Evolutionary conservation across 2,113 vertebrate genomes (phyloP).

Genomic region (Gobius niger): DNA sequence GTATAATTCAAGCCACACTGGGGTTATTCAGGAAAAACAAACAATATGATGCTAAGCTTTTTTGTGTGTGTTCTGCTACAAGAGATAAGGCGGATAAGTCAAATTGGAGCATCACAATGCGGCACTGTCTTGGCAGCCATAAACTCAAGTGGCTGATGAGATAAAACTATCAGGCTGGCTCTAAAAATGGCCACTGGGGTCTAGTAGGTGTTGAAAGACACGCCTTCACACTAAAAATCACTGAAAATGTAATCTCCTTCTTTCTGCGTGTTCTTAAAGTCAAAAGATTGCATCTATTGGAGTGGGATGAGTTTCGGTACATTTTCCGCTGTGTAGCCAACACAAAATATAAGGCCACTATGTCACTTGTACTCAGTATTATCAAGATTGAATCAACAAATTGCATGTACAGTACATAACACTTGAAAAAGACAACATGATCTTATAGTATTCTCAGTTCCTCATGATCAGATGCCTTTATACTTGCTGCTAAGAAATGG

Average conservation of each 20-base stretch:
- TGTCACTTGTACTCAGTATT: too few species aligned
- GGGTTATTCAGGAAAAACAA: conserved; percentile 24
- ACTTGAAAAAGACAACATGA: too few species aligned
- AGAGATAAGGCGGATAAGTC: conserved; percentile 24
- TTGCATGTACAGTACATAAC: too few species aligned
- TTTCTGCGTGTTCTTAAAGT: background rate
- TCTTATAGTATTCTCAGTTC: too few species aligned
- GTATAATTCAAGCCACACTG: conserved; percentile 10
- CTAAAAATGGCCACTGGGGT: conserved; percentile 1
- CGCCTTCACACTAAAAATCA: background rate
- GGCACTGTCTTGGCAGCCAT: conserved; percentile 2
- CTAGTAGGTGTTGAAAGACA: background rate
- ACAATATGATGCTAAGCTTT: conserved; percentile 32
- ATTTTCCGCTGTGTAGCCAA: too few species aligned
- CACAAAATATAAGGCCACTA: too few species aligned
- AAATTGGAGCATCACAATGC: conserved; percentile 2
- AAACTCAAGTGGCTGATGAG: conserved; percentile 18
- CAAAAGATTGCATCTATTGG: background rate
- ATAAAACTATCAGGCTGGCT: conserved; percentile 11
- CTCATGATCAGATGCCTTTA: too few species aligned
- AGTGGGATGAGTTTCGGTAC: background rate
- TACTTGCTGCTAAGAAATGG: too few species aligned
- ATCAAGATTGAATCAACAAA: too few species aligned
- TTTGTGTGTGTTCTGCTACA: conserved; percentile 20
- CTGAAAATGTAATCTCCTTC: background rate